phyloP scores from a whole-genome alignment of 1,140 invertebrate genomes.

The Gryllus bimaculatus region DNA sequence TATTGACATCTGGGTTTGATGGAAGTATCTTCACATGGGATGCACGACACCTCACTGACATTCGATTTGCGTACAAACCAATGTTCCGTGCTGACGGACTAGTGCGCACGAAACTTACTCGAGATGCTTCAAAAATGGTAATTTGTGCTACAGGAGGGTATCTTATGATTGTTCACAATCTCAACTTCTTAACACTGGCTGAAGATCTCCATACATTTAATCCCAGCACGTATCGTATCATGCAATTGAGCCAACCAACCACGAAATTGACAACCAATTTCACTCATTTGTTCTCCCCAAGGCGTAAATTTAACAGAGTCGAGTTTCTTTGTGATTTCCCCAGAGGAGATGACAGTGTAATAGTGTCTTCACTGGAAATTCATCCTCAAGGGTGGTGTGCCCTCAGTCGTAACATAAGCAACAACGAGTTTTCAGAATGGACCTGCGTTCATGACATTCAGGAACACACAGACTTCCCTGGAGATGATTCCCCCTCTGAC shows the following conservation, averaged over 20 bases:
- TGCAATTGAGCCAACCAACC: constrained; percentile 72
- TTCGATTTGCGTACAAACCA: constrained; percentile 63
- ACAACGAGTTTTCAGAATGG: constrained; percentile 66
- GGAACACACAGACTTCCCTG: no score
- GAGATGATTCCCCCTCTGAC: no score
- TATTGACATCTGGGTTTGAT: constrained; percentile 87
- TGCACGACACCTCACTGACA: constrained; percentile 73
- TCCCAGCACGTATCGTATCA: constrained; percentile 80
- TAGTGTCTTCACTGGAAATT: constrained; percentile 79
- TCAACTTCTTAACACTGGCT: constrained; percentile 67
- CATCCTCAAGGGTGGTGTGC: constrained; percentile 88
- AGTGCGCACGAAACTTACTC: constrained; percentile 79
- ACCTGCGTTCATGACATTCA: no score
- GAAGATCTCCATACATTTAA: constrained; percentile 79
- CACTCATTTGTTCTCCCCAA: constrained; percentile 67
- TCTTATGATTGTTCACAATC: constrained; percentile 80
- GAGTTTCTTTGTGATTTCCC: constrained; percentile 88
- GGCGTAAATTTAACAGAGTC: constrained; percentile 66
- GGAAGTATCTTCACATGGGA: constrained; percentile 92
- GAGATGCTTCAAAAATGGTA: constrained; percentile 76
- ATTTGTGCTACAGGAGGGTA: constrained; percentile 84
- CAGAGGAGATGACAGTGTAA: constrained; percentile 71
- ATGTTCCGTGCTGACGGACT: constrained; percentile 75
- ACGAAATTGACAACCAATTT: constrained; percentile 68
- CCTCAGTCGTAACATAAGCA: constrained; percentile 75